Evolutionary conservation across 2,888 invertebrate species (phyloP).

Genomic region (Tolmerus cingulatus): DNA sequence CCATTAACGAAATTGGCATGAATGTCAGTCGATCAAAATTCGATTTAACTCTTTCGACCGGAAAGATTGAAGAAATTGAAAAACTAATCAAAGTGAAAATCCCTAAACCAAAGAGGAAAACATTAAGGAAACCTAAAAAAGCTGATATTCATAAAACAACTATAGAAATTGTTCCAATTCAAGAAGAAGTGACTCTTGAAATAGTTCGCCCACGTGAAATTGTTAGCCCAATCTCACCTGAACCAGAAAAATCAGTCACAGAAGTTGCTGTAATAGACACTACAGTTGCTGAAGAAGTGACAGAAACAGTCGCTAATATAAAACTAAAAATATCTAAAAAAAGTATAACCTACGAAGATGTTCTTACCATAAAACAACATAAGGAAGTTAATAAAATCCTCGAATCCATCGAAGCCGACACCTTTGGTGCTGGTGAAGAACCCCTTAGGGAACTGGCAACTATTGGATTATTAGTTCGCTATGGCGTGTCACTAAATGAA

Average conservation of each 20-base stretch:
- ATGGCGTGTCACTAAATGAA: constrained; percentile 78
- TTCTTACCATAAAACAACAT: constrained; percentile 70
- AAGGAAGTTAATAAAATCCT: constrained; percentile 80
- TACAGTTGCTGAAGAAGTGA: constrained; percentile 60
- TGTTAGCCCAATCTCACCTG: neutral
- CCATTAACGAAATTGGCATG: constrained; percentile 84
- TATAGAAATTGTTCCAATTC: constrained; percentile 55
- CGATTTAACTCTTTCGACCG: constrained; percentile 68
- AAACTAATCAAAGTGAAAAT: constrained; percentile 53
- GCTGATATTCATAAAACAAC: constrained; percentile 55
- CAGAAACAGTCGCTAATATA: constrained; percentile 65
- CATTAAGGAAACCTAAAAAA: constrained; percentile 56
- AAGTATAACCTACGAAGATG: constrained; percentile 64
- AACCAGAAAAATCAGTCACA: constrained; percentile 52
- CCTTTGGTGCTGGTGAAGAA: constrained; percentile 81
- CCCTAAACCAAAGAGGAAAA: constrained; percentile 59
- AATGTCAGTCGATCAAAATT: constrained; percentile 81
- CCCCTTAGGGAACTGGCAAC: constrained; percentile 83
- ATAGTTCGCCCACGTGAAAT: constrained; percentile 51
- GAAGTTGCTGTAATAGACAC: constrained; percentile 55
- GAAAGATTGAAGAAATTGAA: constrained; percentile 64
- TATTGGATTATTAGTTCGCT: constrained; percentile 79
- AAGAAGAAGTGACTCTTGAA: constrained; percentile 55
- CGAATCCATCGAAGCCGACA: constrained; percentile 76
- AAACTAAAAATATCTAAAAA: constrained; percentile 59